Conservation (phyloP, 2,113 vertebrate species). For the Hemicordylus capensis region DNA sequence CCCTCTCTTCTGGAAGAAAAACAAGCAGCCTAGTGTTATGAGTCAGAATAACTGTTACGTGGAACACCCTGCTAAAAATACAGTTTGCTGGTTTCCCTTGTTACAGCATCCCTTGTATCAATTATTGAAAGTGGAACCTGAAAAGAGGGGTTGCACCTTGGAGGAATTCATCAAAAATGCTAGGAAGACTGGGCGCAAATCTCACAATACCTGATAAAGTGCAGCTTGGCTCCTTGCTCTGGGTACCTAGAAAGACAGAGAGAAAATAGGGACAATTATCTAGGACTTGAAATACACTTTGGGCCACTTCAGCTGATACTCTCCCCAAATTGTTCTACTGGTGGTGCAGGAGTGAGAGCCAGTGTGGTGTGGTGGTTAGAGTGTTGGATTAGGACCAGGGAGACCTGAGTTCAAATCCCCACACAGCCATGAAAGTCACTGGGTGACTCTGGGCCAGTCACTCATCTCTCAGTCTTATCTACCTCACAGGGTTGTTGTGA, state of each 20-base stretch:
- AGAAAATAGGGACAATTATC: neutral
- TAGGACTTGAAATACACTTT: neutral
- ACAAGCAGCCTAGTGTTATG: neutral
- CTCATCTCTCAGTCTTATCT: too few relatives aligned
- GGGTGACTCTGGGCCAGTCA: too few relatives aligned
- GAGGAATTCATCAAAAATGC: neutral
- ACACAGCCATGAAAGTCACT: too few relatives aligned
- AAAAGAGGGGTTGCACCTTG: neutral
- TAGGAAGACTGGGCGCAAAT: constrained; percentile 3
- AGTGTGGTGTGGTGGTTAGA: too few relatives aligned
- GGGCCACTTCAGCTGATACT: neutral
- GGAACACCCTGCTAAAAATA: neutral
- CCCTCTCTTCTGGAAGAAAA: neutral
- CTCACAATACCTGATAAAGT: constrained; percentile 79
- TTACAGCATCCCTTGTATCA: neutral
- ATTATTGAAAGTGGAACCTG: neutral
- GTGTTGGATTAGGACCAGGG: too few relatives aligned
- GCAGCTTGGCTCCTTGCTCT: constrained; percentile 79
- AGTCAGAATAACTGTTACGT: neutral
- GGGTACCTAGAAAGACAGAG: constrained; percentile 65
- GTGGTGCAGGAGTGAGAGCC: neutral
- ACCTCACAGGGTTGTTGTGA: too few relatives aligned
- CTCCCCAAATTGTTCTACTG: too few relatives aligned
- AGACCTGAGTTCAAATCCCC: too few relatives aligned
- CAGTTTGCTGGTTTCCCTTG: neutral